Percentiles rank a stretch among this genome's conserved stretches.
Conservation (phyloP, 1,140 invertebrate genomes). For the Melanaphis sacchari region DNA sequence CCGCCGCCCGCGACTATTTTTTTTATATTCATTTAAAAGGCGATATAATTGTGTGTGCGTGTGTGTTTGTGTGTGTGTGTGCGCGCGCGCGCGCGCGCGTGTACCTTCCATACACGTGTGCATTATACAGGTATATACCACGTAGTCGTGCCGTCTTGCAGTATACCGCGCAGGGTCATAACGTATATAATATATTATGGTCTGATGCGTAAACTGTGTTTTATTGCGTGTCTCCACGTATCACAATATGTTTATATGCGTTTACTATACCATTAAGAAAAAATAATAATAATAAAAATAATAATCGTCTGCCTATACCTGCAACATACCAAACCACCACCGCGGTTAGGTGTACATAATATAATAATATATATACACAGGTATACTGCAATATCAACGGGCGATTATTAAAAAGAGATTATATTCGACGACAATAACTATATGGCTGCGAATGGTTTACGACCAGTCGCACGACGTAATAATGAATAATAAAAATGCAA, state of each 20-base stretch:
- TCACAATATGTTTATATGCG: not conserved
- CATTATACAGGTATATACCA: not conserved
- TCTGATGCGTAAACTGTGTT: slow-evolving; percentile 15
- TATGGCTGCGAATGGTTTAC: slow-evolving; percentile 2
- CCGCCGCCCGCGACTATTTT: not conserved
- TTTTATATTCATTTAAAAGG: slow-evolving; percentile 43
- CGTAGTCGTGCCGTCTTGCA: too few relatives aligned
- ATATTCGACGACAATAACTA: slow-evolving; percentile 20
- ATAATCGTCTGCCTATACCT: not conserved
- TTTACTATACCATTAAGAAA: not conserved
- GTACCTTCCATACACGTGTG: not conserved
- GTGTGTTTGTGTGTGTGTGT: not conserved
- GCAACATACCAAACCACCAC: not conserved
- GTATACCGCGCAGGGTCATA: not conserved
- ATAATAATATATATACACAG: not conserved
- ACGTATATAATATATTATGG: not conserved
- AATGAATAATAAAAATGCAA: slow-evolving; percentile 35
- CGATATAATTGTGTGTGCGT: slow-evolving; percentile 20
- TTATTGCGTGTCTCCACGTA: slow-evolving; percentile 37
- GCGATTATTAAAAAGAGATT: slow-evolving; percentile 46
- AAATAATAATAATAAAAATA: not conserved
- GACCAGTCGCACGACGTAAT: not conserved
- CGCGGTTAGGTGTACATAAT: not conserved
- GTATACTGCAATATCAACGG: not conserved
- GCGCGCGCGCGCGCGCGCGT: not conserved